A percentile compares a stretch with the other conserved stretches of the same genome.
Conservation (phyloP, 2,888 invertebrate genomes). For the Thysanoteuthis rhombus region DNA sequence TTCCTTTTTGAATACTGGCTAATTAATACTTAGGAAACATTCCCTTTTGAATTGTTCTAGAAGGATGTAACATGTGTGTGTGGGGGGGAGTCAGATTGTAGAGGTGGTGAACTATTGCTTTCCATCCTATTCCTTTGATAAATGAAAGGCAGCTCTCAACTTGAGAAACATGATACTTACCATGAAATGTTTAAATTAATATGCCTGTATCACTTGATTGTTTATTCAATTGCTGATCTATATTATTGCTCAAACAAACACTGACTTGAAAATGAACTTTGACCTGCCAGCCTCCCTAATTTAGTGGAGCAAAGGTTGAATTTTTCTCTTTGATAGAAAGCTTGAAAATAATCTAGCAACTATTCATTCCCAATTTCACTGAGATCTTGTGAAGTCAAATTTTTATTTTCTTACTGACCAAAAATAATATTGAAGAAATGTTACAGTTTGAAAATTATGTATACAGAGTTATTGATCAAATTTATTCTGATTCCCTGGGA, state of each 20-base stretch:
- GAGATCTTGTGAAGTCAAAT: background rate
- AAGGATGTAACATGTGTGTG: too few relatives aligned
- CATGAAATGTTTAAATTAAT: background rate
- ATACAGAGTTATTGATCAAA: background rate
- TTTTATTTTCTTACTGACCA: background rate
- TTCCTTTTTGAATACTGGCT: too few relatives aligned
- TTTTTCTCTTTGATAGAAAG: background rate
- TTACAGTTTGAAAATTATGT: background rate
- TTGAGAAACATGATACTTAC: too few relatives aligned
- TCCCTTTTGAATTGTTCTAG: too few relatives aligned
- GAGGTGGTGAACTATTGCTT: too few relatives aligned
- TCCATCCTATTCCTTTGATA: too few relatives aligned
- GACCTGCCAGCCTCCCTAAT: background rate
- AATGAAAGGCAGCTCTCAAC: too few relatives aligned
- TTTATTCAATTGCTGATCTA: background rate
- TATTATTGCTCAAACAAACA: too few relatives aligned
- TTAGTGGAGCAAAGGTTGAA: background rate
- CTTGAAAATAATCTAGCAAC: background rate
- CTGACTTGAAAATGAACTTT: background rate
- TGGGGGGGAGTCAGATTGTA: too few relatives aligned
- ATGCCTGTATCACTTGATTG: background rate
- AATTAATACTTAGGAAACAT: too few relatives aligned
- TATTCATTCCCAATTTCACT: background rate
- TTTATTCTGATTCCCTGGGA: background rate
- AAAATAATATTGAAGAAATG: background rate